Evolutionary conservation across 2,113 vertebrate species (phyloP).

Genomic region (Macrotus californicus): DNA sequence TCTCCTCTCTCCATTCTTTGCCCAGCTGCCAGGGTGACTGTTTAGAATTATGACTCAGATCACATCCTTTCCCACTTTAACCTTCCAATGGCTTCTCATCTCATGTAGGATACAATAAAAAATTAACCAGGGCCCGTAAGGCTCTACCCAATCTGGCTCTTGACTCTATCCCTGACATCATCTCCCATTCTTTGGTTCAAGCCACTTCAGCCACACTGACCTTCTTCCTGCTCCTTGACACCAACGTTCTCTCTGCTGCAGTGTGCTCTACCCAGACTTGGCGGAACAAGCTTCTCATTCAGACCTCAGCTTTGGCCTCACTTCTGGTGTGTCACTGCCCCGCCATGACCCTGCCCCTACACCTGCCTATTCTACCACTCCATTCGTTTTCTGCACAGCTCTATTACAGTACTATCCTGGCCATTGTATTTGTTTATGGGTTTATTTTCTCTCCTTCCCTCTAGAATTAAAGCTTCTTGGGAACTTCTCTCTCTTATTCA

Average conservation of each 20-base stretch:
- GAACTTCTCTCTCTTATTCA: not conserved
- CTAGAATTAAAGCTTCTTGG: not conserved
- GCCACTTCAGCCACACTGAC: not conserved
- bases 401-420: not conserved
- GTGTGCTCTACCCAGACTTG: not conserved
- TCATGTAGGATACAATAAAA: not conserved
- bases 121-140: not conserved
- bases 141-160: not conserved
- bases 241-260: not conserved
- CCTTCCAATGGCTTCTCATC: not conserved
- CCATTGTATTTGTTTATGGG: not conserved
- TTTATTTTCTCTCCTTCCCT: not conserved
- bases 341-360: accelerated
- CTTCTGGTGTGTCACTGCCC: not conserved
- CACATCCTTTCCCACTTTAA: not conserved
- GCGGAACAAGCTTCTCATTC: not conserved
- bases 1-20: not conserved
- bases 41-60: not conserved
- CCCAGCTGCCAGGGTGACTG: not conserved
- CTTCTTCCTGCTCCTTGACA: not conserved
- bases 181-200: not conserved
- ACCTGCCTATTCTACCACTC: not conserved
- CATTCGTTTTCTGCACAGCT: not conserved
- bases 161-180: not conserved
- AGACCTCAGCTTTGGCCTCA: not conserved